A percentile compares a stretch with the other conserved stretches of the same genome.
Conservation (phyloP, 2,113 vertebrate species). For the Bettongia penicillata region DNA sequence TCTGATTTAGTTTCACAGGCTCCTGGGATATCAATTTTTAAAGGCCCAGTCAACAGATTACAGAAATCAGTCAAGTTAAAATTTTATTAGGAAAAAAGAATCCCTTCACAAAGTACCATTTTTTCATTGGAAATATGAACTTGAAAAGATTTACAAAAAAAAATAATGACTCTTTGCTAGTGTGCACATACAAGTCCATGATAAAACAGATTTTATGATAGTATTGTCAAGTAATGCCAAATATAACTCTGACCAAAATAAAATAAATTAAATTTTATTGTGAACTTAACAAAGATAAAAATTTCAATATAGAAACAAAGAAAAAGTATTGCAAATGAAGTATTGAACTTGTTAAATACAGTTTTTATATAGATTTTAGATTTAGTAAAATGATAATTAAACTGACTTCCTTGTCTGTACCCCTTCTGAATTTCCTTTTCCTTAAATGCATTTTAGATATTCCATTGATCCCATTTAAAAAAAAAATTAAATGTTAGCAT, state of each 20-base stretch:
- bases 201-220: slow-evolving; percentile 51
- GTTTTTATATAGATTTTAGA: not conserved
- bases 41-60: slow-evolving; percentile 78
- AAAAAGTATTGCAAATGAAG: not conserved
- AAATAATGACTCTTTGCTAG: slow-evolving; percentile 32
- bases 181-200: not conserved
- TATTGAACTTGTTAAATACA: not conserved
- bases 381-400: not conserved
- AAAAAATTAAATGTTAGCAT: not conserved
- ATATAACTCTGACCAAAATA: not conserved
- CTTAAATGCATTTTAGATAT: not conserved
- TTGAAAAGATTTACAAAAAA: slow-evolving; percentile 47
- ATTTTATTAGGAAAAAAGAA: slow-evolving; percentile 74
- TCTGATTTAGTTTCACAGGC: slow-evolving; percentile 75
- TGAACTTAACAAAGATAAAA: not conserved
- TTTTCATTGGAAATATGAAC: slow-evolving; percentile 56
- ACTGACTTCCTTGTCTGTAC: not conserved
- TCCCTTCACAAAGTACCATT: slow-evolving; percentile 61
- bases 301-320: not conserved
- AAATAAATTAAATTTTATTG: not conserved
- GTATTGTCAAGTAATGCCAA: slow-evolving; percentile 49
- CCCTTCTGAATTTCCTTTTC: not conserved
- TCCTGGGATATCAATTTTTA: slow-evolving; percentile 80
- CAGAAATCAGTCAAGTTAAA: slow-evolving; percentile 76
- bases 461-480: not conserved